Base-by-base conservation (phyloP, 1,140 invertebrate genomes). In the Asbolus verrucosus region DNA sequence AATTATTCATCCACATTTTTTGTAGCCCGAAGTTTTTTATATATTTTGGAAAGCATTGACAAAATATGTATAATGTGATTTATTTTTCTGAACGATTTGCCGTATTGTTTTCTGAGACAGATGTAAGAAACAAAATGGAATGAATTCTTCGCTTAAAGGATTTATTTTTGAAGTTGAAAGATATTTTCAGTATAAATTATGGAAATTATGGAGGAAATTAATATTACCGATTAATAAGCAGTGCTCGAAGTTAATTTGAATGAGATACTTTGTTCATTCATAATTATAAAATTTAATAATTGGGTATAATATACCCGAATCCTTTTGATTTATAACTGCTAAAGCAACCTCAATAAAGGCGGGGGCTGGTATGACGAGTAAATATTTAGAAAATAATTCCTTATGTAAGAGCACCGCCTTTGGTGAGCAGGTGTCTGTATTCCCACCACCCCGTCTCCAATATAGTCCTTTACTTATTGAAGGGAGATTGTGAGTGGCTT, bases 231-330 rank as follows among this genome's bases (percentile, higher is more conserved):
- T 13, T 27, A 27, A 54, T 24, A 36, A n/a, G 33, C 5, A 27
- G 33, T n/a, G 33, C 46, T n/a, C 21, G 21, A 43, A 11, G 46
- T 27, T 54, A 21, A 54, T 21, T 24, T 54, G 46, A 54, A 54
- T 54, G 21, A 36, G n/a, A 36, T 36, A 36, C 33, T 36, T 11
- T 2, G 33, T 36, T 36, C 11, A 36, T 36, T 36, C 46, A 13
- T 54, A 54, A 54, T 30, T 54, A 54, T 54, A 54, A 54, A 54
- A 54, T 54, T 54, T 54, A 54, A 54, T 54, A 54, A 54, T 54
- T 54, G 27, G 46, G 19, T 54, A 54, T 43, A 43, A 43, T 27
- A 21, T 27, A 21, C 21, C 11, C 2, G 21, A n/a, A 50, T 50
- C 43, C 46, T 13, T 54, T 54, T 54, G 21, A 54, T 54, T n/a